A percentile compares a stretch with the other conserved stretches of the same genome.
phyloP scores from a whole-genome alignment of 2,113 vertebrate species.

The Neodontobutis hainanensis region DNA sequence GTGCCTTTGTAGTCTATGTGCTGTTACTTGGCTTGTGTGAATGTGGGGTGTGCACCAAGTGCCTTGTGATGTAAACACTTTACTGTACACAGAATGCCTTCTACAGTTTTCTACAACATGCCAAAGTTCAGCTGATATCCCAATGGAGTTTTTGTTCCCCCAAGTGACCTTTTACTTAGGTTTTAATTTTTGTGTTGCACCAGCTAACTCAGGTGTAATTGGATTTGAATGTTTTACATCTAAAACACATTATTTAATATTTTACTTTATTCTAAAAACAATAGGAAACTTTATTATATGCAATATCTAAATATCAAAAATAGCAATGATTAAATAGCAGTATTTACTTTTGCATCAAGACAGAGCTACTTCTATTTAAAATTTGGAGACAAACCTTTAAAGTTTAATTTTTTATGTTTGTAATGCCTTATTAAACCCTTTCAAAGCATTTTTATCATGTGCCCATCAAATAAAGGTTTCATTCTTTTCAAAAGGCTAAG shows the following conservation, averaged over 20 bases:
- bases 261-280: slow-evolving; percentile 51
- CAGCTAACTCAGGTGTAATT: slow-evolving; percentile 54
- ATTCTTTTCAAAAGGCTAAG: neutral
- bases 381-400: slow-evolving; percentile 17
- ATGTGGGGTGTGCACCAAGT: slow-evolving; percentile 51
- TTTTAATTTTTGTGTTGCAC: slow-evolving; percentile 66
- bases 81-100: slow-evolving; percentile 44
- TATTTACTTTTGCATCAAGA: slow-evolving; percentile 42
- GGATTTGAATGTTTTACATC: slow-evolving; percentile 74
- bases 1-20: slow-evolving; percentile 26
- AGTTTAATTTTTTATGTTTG: slow-evolving; percentile 18
- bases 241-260: slow-evolving; percentile 79
- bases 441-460: neutral
- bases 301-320: slow-evolving; percentile 44
- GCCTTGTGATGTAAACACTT: slow-evolving; percentile 33
- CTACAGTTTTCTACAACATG: slow-evolving; percentile 52
- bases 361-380: slow-evolving; percentile 40
- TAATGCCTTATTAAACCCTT: slow-evolving; percentile 18
- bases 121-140: slow-evolving; percentile 76
- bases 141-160: slow-evolving; percentile 44
- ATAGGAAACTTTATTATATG: slow-evolving; percentile 51
- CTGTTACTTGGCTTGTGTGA: slow-evolving; percentile 26
- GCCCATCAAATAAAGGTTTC: slow-evolving; percentile 15
- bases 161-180: slow-evolving; percentile 79
- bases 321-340: slow-evolving; percentile 38